Percentiles rank a stretch among this genome's conserved stretches.
These are phyloP conservation scores for Mimachlamys varia DNA, from an alignment of 2,888 invertebrate genomes.

Conservation along the genomic window DNA sequence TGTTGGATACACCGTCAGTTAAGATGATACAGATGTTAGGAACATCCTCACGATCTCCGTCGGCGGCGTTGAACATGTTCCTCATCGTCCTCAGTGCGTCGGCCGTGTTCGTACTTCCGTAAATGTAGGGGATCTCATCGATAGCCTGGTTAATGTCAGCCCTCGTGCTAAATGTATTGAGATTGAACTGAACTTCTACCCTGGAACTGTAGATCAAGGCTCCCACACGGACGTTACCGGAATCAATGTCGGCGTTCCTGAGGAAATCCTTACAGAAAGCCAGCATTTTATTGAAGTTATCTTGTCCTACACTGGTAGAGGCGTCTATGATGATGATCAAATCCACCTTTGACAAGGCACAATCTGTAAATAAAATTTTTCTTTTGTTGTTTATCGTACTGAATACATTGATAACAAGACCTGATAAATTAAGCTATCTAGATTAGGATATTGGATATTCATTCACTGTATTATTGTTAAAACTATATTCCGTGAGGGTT, in stretches of 20 bases:
- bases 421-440: too few species aligned
- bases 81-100: constrained; percentile 72
- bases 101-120: constrained; percentile 76
- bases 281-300: constrained; percentile 65
- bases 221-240: constrained; percentile 67
- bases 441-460: too few species aligned
- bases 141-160: constrained; percentile 48
- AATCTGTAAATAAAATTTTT: constrained; percentile 49
- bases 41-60: constrained; percentile 64
- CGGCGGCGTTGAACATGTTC: constrained; percentile 38
- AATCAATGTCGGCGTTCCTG: constrained; percentile 65
- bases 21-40: constrained; percentile 74
- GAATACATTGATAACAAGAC: too few species aligned
- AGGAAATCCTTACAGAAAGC: constrained; percentile 59
- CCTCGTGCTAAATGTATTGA: constrained; percentile 58
- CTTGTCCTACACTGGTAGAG: constrained; percentile 68
- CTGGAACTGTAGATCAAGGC: constrained; percentile 67
- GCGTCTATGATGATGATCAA: constrained; percentile 63
- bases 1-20: constrained; percentile 78
- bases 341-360: constrained; percentile 66
- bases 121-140: constrained; percentile 64
- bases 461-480: too few species aligned
- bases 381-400: too few species aligned
- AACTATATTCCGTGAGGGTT: too few species aligned
- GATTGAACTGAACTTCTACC: constrained; percentile 67